Evolutionary conservation across 2,888 invertebrate genomes (phyloP), one percentile per base, ranked within the genome.

Genomic region (Fragum sueziense): DNA sequence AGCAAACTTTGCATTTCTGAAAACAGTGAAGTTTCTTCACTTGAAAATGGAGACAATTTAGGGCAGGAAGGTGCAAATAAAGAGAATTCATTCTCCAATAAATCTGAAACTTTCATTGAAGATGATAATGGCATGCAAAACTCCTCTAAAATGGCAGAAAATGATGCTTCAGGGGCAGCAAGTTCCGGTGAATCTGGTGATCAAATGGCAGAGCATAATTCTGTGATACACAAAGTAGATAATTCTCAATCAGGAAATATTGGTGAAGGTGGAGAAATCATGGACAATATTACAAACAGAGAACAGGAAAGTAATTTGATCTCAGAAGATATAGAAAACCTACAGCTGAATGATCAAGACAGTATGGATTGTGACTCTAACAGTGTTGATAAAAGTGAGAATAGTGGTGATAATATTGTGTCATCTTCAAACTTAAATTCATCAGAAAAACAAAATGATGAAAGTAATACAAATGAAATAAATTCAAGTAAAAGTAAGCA

Each of bases 1-100:
- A 61, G 61, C 33, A 61, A 61, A 61, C 61, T 61, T 33, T 61
- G 61, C n/a, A 31, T 61, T 0, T 34, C 61, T 33, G 33, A 20
- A 11, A 61, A 14, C 29, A 61, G 33, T 33, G 61, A 33, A 20
- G 6, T 33, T 7, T 17, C 6, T 33, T 47, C 17, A 47, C 57
- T 27, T 2, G 57, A 57, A 57, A 25, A 57, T 25, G 9, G 57
- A 14, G 22, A 27, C 25, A 6, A 3, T 25, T 11, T 11, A 41
- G 17, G 17, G 9, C 11, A 41, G 17, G 17, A 11, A 11, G 41
- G 17, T 11, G 9, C 41, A 17, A 17, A 41, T 11, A 11, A 11
- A 41, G 17, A 41, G 41, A 17, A 41, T 41, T 41, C 41, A 11
- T 25, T 7, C 2, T 57, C 57, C n/a, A 25, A 2, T 61, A 14